Evolutionary conservation across 2,888 invertebrate genomes (phyloP), one percentile per base, ranked within the genome.

Genomic region (Agapostemon virescens): DNA sequence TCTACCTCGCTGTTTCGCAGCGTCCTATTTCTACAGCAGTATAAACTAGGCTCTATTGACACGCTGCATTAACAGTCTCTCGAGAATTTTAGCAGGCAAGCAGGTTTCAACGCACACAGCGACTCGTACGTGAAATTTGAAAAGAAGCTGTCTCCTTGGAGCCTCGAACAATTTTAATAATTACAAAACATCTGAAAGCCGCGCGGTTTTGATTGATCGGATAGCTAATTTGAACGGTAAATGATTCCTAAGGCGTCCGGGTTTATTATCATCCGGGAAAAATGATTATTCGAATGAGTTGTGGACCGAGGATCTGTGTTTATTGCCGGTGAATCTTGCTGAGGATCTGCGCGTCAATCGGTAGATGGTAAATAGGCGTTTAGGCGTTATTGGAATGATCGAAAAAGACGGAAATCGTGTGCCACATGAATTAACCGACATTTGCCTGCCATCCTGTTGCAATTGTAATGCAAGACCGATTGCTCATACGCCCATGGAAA

Each of bases 331-430:
- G 26, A 26, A 55, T 26, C 26, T 26, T 6, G 5, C 55, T 15
- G 26, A 55, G 26, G 26, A 55, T 26, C 26, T 26, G 17, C 2
- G 15, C 15, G 55, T 55, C 15, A 17, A 26, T 26, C 55, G 5
- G 15, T 55, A 23, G 55, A 11, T 15, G 55, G 15, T 26, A 26
- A 55, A 26, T 15, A 55, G 55, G 26, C 26, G 6, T 55, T 55
- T 55, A 26, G 26, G 17, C 26, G 26, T 13, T 15, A 55, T 7
- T 6, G 26, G 26, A 26, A 55, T 15, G 5, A 26, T 15, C 26
- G 15, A 23, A 55, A 55, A 55, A 55, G 55, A 55, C 55, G 55
- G 55, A 55, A 55, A 55, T 26, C 55, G 26, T 26, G 55, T 55
- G 23, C 55, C 55, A 55, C 26, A 55, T 55, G 55, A 55, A 55